Percentiles rank a stretch among this genome's conserved stretches.
Conservation (phyloP, 2,113 vertebrate genomes). For the Bettongia penicillata region DNA sequence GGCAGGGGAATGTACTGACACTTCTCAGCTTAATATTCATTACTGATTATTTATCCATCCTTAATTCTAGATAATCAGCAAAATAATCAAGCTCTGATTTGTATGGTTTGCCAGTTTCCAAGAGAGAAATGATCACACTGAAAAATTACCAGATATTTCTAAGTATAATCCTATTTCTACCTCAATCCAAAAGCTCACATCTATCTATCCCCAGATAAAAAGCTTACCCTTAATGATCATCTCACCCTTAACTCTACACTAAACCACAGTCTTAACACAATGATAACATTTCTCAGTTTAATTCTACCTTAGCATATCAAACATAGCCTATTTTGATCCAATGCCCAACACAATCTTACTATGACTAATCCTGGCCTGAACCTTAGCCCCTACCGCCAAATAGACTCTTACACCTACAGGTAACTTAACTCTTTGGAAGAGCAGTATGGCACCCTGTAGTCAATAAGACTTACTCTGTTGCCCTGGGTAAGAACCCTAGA, state of each 20-base stretch:
- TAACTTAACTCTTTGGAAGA: neutral
- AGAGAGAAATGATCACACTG: neutral
- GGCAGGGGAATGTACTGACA: neutral
- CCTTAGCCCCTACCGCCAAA: neutral
- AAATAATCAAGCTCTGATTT: neutral
- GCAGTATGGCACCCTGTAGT: neutral
- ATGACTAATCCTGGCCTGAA: neutral
- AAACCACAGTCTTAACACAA: neutral
- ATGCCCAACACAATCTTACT: neutral
- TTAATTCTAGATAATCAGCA: neutral
- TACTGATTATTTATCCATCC: neutral
- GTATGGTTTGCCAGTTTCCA: neutral
- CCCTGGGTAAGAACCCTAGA: neutral
- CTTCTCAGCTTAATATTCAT: neutral
- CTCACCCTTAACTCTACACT: neutral
- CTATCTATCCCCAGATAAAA: neutral
- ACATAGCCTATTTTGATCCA: neutral
- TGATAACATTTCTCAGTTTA: neutral
- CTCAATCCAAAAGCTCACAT: neutral
- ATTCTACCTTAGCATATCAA: neutral
- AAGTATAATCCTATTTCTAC: neutral
- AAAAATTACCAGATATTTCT: neutral
- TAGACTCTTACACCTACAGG: neutral
- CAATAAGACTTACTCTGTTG: neutral
- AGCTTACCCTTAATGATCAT: neutral